These are phyloP conservation scores for Lutraria lutraria DNA, from an alignment of 2,888 invertebrate genomes.

Conservation along the genomic window DNA sequence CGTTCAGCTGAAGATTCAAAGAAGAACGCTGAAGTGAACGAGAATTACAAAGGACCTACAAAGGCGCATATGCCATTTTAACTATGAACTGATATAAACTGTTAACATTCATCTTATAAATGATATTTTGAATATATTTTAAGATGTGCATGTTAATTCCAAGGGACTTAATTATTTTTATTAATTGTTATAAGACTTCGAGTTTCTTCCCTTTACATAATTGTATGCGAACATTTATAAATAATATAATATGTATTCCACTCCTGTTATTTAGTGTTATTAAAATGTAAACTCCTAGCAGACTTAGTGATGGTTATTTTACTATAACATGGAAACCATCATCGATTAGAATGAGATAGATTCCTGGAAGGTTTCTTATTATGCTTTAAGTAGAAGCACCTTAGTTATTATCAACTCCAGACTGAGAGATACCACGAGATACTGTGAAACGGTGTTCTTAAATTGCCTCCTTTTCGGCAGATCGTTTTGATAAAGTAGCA, in stretches of 20 bases:
- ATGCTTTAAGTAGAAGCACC: conserved; percentile 37
- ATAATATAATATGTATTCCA: background rate
- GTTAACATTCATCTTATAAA: background rate
- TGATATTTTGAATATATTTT: background rate
- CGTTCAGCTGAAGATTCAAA: conserved; percentile 77
- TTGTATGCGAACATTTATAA: background rate
- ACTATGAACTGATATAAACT: background rate
- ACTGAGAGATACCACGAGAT: conserved; percentile 22
- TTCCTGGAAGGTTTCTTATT: conserved; percentile 20
- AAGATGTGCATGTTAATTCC: background rate
- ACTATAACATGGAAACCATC: conserved; percentile 29
- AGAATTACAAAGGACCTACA: conserved; percentile 68
- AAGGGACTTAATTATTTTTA: background rate
- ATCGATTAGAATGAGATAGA: conserved; percentile 22
- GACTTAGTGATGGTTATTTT: conserved; percentile 25
- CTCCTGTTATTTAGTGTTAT: background rate
- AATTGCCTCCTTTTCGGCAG: conserved; percentile 7
- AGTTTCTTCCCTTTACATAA: conserved; percentile 10
- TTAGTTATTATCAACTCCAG: conserved; percentile 31
- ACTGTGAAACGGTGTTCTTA: conserved; percentile 22
- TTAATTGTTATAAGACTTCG: background rate
- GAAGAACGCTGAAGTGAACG: conserved; percentile 78
- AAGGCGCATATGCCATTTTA: conserved; percentile 80
- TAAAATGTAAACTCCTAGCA: background rate
- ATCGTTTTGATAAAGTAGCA: conserved; percentile 28